Evolutionary conservation across 2,797 vertebrate genomes (phyloP), one percentile per base, ranked within the genome.

Genomic region (Chiroxiphia lanceolata): DNA sequence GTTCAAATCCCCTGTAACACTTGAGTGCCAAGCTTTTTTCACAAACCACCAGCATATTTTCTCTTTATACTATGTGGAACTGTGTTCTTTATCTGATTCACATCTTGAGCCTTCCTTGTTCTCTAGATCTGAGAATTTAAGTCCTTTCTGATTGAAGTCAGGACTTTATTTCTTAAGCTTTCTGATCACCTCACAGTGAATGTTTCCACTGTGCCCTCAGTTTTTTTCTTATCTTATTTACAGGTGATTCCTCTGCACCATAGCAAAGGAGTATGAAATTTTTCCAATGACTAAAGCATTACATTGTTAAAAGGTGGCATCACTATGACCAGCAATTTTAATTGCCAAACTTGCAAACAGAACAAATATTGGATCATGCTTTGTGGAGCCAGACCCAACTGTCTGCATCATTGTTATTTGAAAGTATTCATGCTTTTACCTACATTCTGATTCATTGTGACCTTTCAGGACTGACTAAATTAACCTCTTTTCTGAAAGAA

Each of bases 91-190:
- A 76, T 72, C 45, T 0, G 0, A 34, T 38, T 69, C 29, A 6
- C 15, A 84, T 63, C 70, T 79, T 78, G 12, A 93, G 61, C 33
- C 18, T 69, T 23, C 5, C n/a, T 11, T 87, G n/a, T 48, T 78
- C 72, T 72, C n/a, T 33, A 76, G 31, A 85, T 63, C 81, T 51
- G 29, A 83, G 79, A 95, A 91, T 86, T 42, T 74, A 79, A 67
- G 68, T 47, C 34, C 48, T 38, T 90, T 89, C 59, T 82, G 67
- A 91, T 65, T 4, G 13, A 93, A 95, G 59, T 45, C n/a, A 70
- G 61, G 23, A 47, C 25, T 93, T 93, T 88, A 82, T 40, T 84
- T 93, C 70, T 89, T 88, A 90, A 89, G 63, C 31, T 67, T 92
- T 87, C 67, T 82, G 80, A 76, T 90, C 16, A 1, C 31, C 40